Evolutionary conservation across 2,113 vertebrate genomes (phyloP), one percentile per base, ranked within the genome.

Genomic region (Lepisosteus oculatus): DNA sequence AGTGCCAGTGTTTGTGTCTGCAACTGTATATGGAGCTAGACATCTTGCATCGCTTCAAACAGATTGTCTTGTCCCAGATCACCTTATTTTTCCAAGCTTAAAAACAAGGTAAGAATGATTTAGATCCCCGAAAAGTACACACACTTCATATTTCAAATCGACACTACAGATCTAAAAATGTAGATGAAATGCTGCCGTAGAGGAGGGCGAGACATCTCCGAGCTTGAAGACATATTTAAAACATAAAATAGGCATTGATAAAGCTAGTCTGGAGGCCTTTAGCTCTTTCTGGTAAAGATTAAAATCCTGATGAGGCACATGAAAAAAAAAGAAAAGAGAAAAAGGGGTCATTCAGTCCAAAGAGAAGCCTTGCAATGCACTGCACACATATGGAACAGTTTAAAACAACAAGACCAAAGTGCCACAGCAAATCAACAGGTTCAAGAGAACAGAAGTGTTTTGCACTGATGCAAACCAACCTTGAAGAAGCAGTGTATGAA

Each of bases 351-450:
- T 74, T 74, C 43, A 73, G 72, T 61, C 75, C 45, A 61, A 44
- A 47, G 43, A 61, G 3, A 75, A 29, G 55, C 57, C 68, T 66
- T 71, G 14, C 74, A 77, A 74, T 65, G 61, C 70, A 72, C 79
- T 62, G 61, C 59, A 12, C 81, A 64, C 43, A 77, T 42, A 45
- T 83, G 67, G 73, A 76, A 79, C 67, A 15, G 67, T 64, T 77
- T 79, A 83, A 63, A 15, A 51, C 5, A 69, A 66, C 56, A 45
- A 72, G 70, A 56, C 17, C 62, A 55, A 43, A 44, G 29, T 71
- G 74, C 47, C 47, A 43, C 7, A 71, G 4, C 14, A 68, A 74
- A 62, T 70, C 72, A 78, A 59, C 59, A 68, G 61, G 47, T 65
- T 77, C 41, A 66, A 65, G 61, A 75, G 69, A 80, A 84, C 57